Percentiles rank a stretch among this genome's conserved stretches.
Evolutionary conservation across 2,888 invertebrate genomes (phyloP).

Genomic region (Herminia tarsipennalis): DNA sequence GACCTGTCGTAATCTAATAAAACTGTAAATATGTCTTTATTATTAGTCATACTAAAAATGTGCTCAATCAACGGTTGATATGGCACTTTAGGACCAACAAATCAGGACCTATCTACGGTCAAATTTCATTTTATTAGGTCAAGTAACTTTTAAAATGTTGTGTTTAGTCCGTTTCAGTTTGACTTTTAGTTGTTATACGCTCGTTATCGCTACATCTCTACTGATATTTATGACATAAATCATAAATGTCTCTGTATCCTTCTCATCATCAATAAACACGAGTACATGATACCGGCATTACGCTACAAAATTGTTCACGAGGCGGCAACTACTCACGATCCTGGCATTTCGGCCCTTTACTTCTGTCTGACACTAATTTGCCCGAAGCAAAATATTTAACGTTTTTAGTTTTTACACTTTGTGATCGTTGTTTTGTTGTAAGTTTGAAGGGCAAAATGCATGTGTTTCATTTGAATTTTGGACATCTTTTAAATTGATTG

Average conservation of each 20-base stretch:
- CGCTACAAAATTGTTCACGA: constrained; percentile 17
- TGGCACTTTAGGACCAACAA: too few relatives aligned
- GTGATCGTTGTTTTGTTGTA: not conserved
- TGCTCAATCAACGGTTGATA: too few relatives aligned
- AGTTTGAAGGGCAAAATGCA: too few relatives aligned
- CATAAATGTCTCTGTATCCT: not conserved
- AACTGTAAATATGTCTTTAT: too few relatives aligned
- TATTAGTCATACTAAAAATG: too few relatives aligned
- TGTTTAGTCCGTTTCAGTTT: too few relatives aligned
- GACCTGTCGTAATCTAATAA: too few relatives aligned
- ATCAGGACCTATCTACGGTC: too few relatives aligned
- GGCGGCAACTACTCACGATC: constrained; percentile 49
- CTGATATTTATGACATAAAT: not conserved
- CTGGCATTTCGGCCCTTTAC: constrained; percentile 53
- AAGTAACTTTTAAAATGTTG: too few relatives aligned
- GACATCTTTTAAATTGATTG: too few relatives aligned
- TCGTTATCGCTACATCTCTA: not conserved
- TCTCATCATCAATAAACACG: constrained; percentile 1
- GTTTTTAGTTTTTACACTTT: constrained; percentile 6
- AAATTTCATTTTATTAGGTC: too few relatives aligned
- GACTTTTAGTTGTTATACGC: too few relatives aligned
- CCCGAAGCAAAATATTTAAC: constrained; percentile 10
- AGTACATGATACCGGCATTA: constrained; percentile 11
- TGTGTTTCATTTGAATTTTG: not conserved
- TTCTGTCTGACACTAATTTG: constrained; percentile 30